A percentile compares a stretch with the other conserved stretches of the same genome.
Conservation (phyloP, 2,113 vertebrate species). For the Myxocyprinus asiaticus region DNA sequence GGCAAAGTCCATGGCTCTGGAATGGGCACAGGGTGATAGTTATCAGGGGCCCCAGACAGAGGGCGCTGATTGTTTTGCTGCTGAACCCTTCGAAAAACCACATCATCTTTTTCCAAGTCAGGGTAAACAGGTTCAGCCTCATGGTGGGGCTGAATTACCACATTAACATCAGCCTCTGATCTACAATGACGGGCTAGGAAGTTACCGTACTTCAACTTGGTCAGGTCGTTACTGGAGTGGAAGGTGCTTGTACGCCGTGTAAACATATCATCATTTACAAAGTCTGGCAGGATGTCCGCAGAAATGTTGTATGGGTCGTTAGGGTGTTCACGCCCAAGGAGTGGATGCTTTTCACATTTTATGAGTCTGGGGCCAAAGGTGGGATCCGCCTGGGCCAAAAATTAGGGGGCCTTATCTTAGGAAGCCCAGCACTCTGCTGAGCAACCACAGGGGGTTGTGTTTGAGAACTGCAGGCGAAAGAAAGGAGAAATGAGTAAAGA, state of each 20-base stretch:
- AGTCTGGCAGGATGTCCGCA: constrained; percentile 80
- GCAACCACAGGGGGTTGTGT: constrained; percentile 53
- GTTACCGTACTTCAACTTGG: constrained; percentile 68
- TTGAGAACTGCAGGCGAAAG: constrained; percentile 67
- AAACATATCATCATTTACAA: constrained; percentile 96
- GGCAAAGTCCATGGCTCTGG: constrained; percentile 90
- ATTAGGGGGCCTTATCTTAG: constrained; percentile 57
- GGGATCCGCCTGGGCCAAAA: constrained; percentile 82
- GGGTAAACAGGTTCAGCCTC: constrained; percentile 77
- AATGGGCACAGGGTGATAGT: constrained; percentile 84
- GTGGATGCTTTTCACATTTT: constrained; percentile 80
- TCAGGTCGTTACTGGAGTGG: constrained; percentile 81
- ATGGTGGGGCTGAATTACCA: constrained; percentile 72
- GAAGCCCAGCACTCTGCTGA: constrained; percentile 50
- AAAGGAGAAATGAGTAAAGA: constrained; percentile 70
- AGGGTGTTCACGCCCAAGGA: constrained; percentile 73
- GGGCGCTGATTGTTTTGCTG: constrained; percentile 71
- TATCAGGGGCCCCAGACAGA: constrained; percentile 87
- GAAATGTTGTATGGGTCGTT: constrained; percentile 71
- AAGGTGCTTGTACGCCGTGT: constrained; percentile 86
- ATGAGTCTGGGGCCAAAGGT: constrained; percentile 87
- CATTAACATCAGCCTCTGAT: constrained; percentile 79
- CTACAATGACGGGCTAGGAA: constrained; percentile 59
- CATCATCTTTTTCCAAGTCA: constrained; percentile 91
- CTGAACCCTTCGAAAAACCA: constrained; percentile 84